These are phyloP conservation scores for Chrysaora quinquecirrha DNA, from an alignment of 30 jellyfish, hydroid and myxozoan genomes.

Conservation along the genomic window DNA sequence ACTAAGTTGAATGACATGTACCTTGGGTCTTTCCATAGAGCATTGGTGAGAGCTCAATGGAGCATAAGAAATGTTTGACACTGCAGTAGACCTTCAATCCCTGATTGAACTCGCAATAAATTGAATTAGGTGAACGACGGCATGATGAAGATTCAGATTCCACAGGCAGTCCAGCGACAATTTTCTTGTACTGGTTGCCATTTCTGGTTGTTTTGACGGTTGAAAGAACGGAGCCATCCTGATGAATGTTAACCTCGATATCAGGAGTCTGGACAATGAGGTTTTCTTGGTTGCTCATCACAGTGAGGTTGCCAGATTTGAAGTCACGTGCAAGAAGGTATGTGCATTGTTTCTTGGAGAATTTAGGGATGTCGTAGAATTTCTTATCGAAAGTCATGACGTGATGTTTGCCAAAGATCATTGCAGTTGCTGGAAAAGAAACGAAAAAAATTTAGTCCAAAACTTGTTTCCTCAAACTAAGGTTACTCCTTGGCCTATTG, in stretches of 20 bases:
- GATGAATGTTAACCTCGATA: conserved; percentile 78
- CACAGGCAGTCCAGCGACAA: conserved; percentile 79
- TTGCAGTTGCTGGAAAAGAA: conserved; percentile 56
- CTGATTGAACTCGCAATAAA: conserved; percentile 76
- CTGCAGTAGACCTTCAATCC: conserved; percentile 75
- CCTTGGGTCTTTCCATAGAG: conserved; percentile 96
- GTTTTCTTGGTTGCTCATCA: conserved; percentile 86
- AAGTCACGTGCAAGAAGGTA: conserved; percentile 97
- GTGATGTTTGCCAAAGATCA: conserved; percentile 89
- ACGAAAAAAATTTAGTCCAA: no score
- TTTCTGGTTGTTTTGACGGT: conserved; percentile 42
- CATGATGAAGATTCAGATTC: conserved; percentile 78
- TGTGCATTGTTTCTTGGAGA: conserved; percentile 79
- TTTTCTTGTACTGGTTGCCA: conserved; percentile 52
- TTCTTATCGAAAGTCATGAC: conserved; percentile 94
- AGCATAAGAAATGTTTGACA: conserved; percentile 75
- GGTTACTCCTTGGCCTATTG: no score
- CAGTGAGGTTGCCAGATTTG: conserved; percentile 79
- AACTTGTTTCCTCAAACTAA: no score
- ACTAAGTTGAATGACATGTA: no score
- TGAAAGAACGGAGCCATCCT: conserved; percentile 73
- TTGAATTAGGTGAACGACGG: conserved; percentile 33
- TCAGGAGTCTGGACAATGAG: conserved; percentile 89
- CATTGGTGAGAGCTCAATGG: conserved; percentile 80
- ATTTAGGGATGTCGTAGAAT: conserved; percentile 76